phyloP scores from a whole-genome alignment of 2,797 vertebrate genomes.

The Setipinna tenuifilis region DNA sequence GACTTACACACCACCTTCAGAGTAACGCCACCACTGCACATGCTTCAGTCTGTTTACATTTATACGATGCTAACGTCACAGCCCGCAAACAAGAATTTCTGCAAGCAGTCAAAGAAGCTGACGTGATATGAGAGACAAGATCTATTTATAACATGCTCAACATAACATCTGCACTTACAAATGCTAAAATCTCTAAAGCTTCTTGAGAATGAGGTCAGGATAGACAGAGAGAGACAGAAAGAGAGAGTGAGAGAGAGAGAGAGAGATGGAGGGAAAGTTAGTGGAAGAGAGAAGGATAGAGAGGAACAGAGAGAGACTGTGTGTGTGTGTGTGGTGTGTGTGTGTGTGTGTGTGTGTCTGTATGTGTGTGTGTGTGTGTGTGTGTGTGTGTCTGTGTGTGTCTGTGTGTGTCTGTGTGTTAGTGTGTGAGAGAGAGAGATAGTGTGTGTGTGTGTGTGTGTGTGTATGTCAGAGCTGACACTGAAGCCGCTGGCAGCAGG shows the following conservation, averaged over 20 bases:
- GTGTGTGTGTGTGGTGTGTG: background rate
- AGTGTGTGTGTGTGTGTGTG: background rate
- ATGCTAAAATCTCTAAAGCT: slow-evolving; percentile 34
- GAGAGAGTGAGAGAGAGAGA: background rate
- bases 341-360: background rate
- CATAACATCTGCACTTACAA: slow-evolving; percentile 6
- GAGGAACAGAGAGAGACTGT: background rate
- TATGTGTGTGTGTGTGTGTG: background rate
- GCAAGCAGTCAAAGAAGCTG: background rate
- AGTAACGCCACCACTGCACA: background rate
- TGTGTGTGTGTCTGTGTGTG: background rate
- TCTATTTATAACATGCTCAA: slow-evolving; percentile 8
- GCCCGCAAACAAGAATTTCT: background rate
- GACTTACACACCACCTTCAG: background rate
- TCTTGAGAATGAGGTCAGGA: slow-evolving; percentile 30
- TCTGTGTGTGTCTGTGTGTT: background rate
- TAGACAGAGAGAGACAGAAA: slow-evolving; percentile 9
- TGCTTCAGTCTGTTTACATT: background rate
- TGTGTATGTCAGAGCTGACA: background rate
- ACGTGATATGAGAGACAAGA: background rate
- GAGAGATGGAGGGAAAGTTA: background rate
- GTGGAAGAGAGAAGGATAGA: background rate
- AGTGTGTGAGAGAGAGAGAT: background rate
- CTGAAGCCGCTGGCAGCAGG: background rate
- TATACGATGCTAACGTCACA: background rate